These are phyloP conservation scores for Dicaeum eximium DNA, from an alignment of 2,113 vertebrate genomes.

Conservation along the genomic window DNA sequence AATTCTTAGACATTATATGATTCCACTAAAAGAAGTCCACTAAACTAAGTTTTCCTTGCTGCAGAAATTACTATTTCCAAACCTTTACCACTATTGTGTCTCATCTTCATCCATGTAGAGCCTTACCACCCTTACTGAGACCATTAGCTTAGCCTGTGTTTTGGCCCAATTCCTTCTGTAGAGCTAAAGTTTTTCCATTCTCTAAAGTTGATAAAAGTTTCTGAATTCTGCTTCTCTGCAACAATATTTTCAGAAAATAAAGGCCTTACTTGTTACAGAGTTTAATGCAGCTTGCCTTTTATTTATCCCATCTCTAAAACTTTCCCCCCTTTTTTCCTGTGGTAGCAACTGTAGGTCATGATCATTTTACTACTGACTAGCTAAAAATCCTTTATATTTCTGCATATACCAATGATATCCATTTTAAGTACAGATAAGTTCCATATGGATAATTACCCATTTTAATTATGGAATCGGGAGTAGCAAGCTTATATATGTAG, in stretches of 20 bases:
- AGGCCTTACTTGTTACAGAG: not conserved
- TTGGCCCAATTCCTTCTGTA: not conserved
- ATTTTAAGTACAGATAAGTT: not conserved
- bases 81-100: not conserved
- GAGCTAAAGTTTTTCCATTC: not conserved
- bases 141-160: not conserved
- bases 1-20: not conserved
- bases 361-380: not conserved
- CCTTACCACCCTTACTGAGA: not conserved
- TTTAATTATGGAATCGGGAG: not conserved
- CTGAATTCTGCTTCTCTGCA: not conserved
- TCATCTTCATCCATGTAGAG: not conserved
- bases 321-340: accelerated
- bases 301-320: not conserved
- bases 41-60: not conserved
- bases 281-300: not conserved
- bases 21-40: not conserved
- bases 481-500: not conserved
- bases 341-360: not conserved
- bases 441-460: not conserved
- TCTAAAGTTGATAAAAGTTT: not conserved
- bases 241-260: not conserved
- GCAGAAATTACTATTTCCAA: not conserved
- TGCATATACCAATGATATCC: not conserved
- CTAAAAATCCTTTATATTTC: not conserved